These are phyloP conservation scores for Hydrotaea cyrtoneurina DNA, from an alignment of 2,888 invertebrate species.

Conservation along the genomic window DNA sequence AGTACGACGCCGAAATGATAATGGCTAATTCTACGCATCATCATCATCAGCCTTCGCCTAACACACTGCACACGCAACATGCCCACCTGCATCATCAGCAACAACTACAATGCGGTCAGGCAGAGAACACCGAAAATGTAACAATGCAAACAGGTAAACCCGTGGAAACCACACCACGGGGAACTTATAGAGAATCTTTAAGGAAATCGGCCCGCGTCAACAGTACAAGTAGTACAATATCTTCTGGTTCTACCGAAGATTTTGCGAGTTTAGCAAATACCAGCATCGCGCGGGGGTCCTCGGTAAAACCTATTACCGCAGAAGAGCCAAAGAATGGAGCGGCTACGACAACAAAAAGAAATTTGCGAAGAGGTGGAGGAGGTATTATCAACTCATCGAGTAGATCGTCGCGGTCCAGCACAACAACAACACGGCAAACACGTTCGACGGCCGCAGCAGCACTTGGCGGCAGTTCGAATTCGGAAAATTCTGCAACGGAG, in stretches of 20 bases:
- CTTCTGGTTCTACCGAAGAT: slow-evolving; percentile 78
- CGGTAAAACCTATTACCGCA: slow-evolving; percentile 46
- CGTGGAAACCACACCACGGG: slow-evolving; percentile 52
- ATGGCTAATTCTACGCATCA: slow-evolving; percentile 83
- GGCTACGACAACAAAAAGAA: slow-evolving; percentile 74
- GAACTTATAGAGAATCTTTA: slow-evolving; percentile 70
- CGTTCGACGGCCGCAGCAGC: slow-evolving; percentile 56
- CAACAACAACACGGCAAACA: slow-evolving; percentile 57
- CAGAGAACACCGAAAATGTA: slow-evolving; percentile 65
- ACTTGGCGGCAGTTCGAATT: slow-evolving; percentile 28
- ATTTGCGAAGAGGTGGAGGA: slow-evolving; percentile 50
- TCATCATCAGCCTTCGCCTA: slow-evolving; percentile 68
- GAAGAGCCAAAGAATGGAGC: slow-evolving; percentile 71
- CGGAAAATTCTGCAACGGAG: slow-evolving; percentile 41
- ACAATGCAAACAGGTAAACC: slow-evolving; percentile 58
- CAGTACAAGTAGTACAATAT: slow-evolving; percentile 80
- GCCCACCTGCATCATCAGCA: slow-evolving; percentile 67
- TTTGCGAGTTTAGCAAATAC: slow-evolving; percentile 62
- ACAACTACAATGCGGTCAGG: slow-evolving; percentile 56
- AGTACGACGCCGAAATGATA: slow-evolving; percentile 92
- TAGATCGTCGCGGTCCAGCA: slow-evolving; percentile 28
- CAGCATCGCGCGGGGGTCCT: slow-evolving; percentile 20
- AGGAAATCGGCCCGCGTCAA: slow-evolving; percentile 79
- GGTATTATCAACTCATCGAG: not conserved
- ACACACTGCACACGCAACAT: slow-evolving; percentile 56